These are phyloP conservation scores for Platyrinchus mystaceus DNA, from an alignment of 2,797 vertebrate genomes.

Conservation along the genomic window DNA sequence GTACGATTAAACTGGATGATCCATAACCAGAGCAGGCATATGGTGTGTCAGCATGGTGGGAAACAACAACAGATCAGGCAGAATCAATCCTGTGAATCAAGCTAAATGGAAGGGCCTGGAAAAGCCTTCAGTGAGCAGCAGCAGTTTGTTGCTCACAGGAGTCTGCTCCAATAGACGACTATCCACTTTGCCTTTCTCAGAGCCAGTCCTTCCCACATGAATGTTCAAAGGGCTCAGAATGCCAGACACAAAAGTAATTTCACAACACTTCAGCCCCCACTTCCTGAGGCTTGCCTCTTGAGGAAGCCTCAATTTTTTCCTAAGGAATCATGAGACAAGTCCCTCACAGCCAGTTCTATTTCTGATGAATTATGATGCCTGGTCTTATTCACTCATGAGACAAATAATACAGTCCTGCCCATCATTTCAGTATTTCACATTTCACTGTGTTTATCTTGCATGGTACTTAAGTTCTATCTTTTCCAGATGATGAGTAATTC, in stretches of 20 bases:
- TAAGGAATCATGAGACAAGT: background rate
- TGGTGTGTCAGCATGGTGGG: background rate
- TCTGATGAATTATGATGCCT: background rate
- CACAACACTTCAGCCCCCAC: background rate
- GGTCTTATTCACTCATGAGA: background rate
- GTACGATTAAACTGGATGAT: background rate
- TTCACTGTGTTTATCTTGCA: background rate
- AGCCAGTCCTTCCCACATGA: background rate
- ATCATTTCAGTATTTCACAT: background rate
- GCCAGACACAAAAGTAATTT: background rate
- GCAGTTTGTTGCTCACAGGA: background rate
- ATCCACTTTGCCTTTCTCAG: background rate
- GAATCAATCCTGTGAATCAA: background rate
- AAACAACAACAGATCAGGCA: background rate
- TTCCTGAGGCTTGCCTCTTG: background rate
- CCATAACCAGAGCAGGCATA: background rate
- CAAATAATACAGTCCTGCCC: background rate
- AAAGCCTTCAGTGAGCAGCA: background rate
- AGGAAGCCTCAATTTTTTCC: background rate
- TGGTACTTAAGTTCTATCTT: background rate
- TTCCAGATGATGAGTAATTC: slow-evolving; percentile 1
- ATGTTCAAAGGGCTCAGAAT: background rate
- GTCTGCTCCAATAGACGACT: background rate
- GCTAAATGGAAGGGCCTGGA: background rate
- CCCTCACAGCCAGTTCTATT: background rate